Conservation (phyloP, 2,113 vertebrate species). For the Nycticryphes semicollaris region DNA sequence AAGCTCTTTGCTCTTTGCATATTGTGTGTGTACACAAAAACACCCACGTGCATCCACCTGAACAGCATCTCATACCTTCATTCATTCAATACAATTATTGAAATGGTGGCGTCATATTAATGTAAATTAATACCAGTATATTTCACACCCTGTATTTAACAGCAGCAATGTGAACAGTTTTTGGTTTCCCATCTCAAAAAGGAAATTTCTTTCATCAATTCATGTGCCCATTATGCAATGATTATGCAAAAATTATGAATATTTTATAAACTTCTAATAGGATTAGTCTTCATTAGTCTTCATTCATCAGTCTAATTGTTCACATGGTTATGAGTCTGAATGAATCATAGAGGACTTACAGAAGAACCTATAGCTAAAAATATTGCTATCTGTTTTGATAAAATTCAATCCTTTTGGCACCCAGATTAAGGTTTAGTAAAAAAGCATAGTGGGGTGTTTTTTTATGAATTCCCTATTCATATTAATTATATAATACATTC, state of each 20-base stretch:
- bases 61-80: background rate
- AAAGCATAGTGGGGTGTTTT: background rate
- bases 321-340: background rate
- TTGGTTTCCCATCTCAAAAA: background rate
- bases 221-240: background rate
- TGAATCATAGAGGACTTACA: background rate
- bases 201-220: background rate
- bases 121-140: background rate
- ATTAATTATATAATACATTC: constrained; percentile 22
- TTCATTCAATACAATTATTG: background rate
- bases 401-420: background rate
- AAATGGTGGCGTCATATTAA: background rate
- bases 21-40: background rate
- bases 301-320: background rate
- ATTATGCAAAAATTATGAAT: background rate
- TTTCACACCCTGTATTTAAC: background rate
- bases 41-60: background rate
- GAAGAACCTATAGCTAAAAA: background rate
- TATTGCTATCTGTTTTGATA: constrained; percentile 28
- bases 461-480: background rate
- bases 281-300: background rate
- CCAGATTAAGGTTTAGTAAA: constrained; percentile 1
- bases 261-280: background rate
- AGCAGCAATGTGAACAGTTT: background rate
- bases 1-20: background rate